These are phyloP conservation scores for Eupithecia centaureata DNA, from an alignment of 2,888 invertebrate species.

Conservation along the genomic window DNA sequence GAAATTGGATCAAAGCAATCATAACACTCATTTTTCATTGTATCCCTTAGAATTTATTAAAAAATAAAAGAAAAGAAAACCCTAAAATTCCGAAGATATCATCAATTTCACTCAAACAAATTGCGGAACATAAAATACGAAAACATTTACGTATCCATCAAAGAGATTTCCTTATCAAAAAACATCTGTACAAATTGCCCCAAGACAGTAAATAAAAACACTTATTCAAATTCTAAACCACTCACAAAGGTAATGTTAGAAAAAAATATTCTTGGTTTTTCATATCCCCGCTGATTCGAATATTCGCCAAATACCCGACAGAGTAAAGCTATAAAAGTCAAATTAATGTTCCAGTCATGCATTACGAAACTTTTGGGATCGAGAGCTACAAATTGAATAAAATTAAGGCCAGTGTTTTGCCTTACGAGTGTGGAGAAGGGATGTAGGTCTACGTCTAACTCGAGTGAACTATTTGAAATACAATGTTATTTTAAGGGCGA, in stretches of 20 bases:
- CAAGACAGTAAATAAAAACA: conserved; percentile 10
- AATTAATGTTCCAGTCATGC: conserved; percentile 79
- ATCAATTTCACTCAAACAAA: conserved; percentile 1
- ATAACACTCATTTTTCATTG: neutral
- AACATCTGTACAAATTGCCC: conserved; percentile 29
- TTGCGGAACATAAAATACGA: conserved; percentile 21
- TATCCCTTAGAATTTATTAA: neutral
- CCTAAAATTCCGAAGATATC: neutral
- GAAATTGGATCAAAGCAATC: neutral
- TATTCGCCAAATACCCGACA: conserved; percentile 62
- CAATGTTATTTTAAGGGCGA: neutral
- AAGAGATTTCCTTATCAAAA: conserved; percentile 36
- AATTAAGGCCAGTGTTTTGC: conserved; percentile 71
- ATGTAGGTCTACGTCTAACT: conserved; percentile 46
- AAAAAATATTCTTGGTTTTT: conserved; percentile 52
- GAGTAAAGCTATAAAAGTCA: conserved; percentile 78
- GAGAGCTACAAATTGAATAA: conserved; percentile 80
- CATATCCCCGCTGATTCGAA: conserved; percentile 54
- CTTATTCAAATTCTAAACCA: conserved; percentile 40
- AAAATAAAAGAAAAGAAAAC: too few relatives aligned
- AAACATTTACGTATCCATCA: conserved; percentile 24
- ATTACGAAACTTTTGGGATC: conserved; percentile 80
- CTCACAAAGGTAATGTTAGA: conserved; percentile 46
- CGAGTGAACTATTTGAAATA: conserved; percentile 31
- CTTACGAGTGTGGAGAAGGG: conserved; percentile 45